Conservation (phyloP, 2,797 vertebrate genomes). For the Halcyon smyrnensis region DNA sequence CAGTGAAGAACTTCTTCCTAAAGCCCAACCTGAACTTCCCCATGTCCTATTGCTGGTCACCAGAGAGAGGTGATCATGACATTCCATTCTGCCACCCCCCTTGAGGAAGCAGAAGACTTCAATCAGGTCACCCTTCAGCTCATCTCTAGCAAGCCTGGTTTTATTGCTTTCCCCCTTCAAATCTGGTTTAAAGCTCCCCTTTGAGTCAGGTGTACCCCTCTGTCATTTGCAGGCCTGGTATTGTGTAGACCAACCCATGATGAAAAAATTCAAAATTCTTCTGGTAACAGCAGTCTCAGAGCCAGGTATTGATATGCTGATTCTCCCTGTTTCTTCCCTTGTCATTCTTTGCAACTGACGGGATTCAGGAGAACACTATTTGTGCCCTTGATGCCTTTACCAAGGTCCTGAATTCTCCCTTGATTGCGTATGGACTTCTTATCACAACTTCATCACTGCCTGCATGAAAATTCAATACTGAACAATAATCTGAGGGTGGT, state of each 20-base stretch:
- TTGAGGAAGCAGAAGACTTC: background rate
- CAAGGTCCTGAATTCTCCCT: background rate
- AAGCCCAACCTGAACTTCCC: too few relatives aligned
- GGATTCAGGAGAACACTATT: background rate
- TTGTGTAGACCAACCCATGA: background rate
- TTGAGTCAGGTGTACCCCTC: background rate
- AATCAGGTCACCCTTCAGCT: background rate
- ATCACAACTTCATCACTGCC: background rate
- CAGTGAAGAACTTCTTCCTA: too few relatives aligned
- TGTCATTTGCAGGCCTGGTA: background rate
- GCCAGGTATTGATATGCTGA: background rate
- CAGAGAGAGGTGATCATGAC: background rate
- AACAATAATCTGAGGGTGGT: background rate
- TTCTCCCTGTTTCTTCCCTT: background rate
- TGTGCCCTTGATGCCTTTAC: background rate
- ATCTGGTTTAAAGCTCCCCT: background rate
- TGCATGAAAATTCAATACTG: background rate
- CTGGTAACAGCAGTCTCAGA: background rate
- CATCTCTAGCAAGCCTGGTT: too few relatives aligned
- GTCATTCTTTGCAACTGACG: background rate
- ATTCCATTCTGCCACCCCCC: fast-evolving
- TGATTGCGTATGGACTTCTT: background rate
- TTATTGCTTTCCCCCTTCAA: too few relatives aligned
- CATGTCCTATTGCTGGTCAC: background rate
- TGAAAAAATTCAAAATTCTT: too few relatives aligned